Percentiles rank a stretch among this genome's conserved stretches.
Conservation (phyloP, 2,797 vertebrate genomes). For the Avahi laniger region DNA sequence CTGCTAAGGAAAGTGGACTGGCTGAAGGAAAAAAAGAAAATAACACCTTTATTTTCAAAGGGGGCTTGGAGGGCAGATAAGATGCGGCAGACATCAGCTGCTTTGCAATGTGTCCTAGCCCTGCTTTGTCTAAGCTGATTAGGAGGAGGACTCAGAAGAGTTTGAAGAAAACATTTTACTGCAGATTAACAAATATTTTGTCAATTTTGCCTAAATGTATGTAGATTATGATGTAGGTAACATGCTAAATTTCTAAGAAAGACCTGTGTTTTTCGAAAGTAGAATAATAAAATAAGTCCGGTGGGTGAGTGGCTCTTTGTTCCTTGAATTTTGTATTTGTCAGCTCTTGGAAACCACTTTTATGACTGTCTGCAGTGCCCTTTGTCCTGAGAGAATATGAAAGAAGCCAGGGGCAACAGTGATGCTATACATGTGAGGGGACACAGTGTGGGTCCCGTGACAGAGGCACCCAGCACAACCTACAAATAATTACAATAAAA, state of each 20-base stretch:
- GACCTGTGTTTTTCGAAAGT: not conserved
- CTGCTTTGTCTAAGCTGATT: not conserved
- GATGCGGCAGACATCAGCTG: too few species aligned
- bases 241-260: not conserved
- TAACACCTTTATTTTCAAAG: not conserved
- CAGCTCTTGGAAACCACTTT: not conserved
- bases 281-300: not conserved
- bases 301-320: not conserved
- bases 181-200: not conserved
- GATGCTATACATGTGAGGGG: not conserved
- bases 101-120: not conserved
- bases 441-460: rapidly evolving
- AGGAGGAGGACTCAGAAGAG: not conserved
- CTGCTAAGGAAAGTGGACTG: not conserved
- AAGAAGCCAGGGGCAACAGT: not conserved
- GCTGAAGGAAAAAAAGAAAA: not conserved
- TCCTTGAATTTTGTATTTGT: not conserved
- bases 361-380: not conserved
- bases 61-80: not conserved
- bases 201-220: not conserved
- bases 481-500: not conserved
- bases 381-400: not conserved
- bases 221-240: not conserved
- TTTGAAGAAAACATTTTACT: not conserved
- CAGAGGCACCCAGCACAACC: not conserved